A percentile compares a stretch with the other conserved stretches of the same genome.
Conservation (phyloP, 1,140 invertebrate species). For the Cataglyphis hispanica region DNA sequence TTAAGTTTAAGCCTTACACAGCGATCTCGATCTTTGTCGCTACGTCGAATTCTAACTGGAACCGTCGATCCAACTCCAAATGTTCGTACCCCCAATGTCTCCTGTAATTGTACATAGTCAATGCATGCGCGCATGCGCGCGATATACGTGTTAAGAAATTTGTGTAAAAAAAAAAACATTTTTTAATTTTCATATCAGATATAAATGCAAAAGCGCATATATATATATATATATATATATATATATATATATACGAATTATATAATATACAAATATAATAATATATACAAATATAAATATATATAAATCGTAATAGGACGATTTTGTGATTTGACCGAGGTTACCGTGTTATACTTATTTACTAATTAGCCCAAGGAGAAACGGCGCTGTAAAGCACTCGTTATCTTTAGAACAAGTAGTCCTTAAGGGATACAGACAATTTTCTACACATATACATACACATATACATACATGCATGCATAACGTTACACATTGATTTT, state of each 20-base stretch:
- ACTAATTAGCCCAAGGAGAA: constrained; percentile 65
- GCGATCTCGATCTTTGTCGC: constrained; percentile 30
- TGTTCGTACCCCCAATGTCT: constrained; percentile 21
- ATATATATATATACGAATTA: constrained; percentile 7
- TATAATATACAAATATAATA: no score
- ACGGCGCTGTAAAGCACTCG: constrained; percentile 74
- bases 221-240: constrained; percentile 43
- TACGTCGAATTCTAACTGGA: constrained; percentile 39
- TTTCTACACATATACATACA: not conserved
- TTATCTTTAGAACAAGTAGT: constrained; percentile 78
- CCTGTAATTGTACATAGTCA: constrained; percentile 66
- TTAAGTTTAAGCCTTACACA: not conserved
- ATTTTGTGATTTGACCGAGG: constrained; percentile 85
- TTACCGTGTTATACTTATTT: constrained; percentile 85
- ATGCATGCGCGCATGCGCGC: constrained; percentile 36
- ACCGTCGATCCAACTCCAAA: not conserved
- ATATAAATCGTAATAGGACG: constrained; percentile 73
- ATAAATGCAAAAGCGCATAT: constrained; percentile 66
- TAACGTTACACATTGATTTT: not conserved
- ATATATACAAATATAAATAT: not conserved
- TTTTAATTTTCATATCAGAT: constrained; percentile 68
- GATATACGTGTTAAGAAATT: constrained; percentile 31
- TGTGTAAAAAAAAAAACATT: constrained; percentile 40
- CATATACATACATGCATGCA: not conserved
- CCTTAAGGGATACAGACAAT: constrained; percentile 70